Evolutionary conservation across 37 sponge, comb jelly and placozoan genomes (phyloP).

Genomic region (Haliclona indistincta): DNA sequence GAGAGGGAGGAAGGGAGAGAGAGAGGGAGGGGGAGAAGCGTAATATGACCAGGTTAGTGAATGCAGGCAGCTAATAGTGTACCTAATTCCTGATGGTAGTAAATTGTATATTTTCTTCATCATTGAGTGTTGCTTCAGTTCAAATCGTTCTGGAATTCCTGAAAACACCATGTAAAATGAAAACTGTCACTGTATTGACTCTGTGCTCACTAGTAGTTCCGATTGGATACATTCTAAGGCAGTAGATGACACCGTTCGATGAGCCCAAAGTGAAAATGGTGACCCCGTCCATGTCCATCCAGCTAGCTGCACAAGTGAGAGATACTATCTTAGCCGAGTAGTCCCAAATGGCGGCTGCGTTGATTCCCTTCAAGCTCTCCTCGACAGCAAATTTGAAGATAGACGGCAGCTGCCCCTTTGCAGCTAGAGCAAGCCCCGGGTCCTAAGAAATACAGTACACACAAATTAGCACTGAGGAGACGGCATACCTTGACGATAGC

Average conservation of each 20-base stretch:
- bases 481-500: slow-evolving; percentile 33
- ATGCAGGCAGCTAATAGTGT: neutral
- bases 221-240: neutral
- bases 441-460: slow-evolving; percentile 3
- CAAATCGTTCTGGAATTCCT: slow-evolving; percentile 44
- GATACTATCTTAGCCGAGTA: neutral
- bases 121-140: slow-evolving; percentile 39
- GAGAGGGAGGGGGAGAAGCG: too few relatives aligned
- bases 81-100: slow-evolving; percentile 11
- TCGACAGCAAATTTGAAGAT: slow-evolving; percentile 37
- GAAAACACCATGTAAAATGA: neutral
- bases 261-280: neutral
- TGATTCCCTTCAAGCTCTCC: slow-evolving; percentile 21
- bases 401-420: slow-evolving; percentile 43
- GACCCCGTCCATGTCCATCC: neutral
- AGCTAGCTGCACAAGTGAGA: neutral
- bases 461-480: neutral
- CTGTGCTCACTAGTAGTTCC: neutral
- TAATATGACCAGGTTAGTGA: too few relatives aligned
- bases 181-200: neutral
- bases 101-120: slow-evolving; percentile 48
- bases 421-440: slow-evolving; percentile 11
- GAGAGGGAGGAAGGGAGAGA: too few relatives aligned
- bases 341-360: slow-evolving; percentile 24
- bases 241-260: neutral